Conservation (phyloP, 2,113 vertebrate genomes). For the Trichechus manatus region DNA sequence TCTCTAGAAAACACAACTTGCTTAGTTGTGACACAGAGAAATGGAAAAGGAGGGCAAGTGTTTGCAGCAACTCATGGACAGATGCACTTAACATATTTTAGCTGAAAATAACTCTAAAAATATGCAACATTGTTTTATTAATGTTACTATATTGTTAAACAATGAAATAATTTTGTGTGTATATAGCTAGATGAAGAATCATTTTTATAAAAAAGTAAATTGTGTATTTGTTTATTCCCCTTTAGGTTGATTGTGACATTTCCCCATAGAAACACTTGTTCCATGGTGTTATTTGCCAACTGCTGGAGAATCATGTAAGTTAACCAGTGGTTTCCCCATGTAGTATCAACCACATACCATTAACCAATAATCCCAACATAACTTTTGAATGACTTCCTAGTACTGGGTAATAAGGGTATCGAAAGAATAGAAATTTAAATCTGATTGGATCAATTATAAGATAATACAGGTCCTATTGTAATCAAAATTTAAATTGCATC, state of each 20-base stretch:
- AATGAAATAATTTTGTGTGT: not conserved
- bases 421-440: constrained; percentile 5
- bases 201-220: not conserved
- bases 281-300: not conserved
- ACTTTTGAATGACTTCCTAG: not conserved
- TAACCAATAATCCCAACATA: not conserved
- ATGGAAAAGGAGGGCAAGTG: not conserved
- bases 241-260: not conserved
- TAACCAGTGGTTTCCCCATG: not conserved
- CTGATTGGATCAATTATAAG: not conserved
- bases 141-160: not conserved
- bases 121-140: not conserved
- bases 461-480: not conserved
- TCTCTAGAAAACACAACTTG: not conserved
- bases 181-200: not conserved
- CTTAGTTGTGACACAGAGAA: not conserved
- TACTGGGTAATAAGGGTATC: not conserved
- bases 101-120: not conserved
- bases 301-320: not conserved
- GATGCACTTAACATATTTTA: not conserved
- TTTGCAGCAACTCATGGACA: not conserved
- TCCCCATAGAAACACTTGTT: not conserved
- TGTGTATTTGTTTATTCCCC: not conserved
- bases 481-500: not conserved
- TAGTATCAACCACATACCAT: not conserved